A percentile compares a stretch with the other conserved stretches of the same genome.
These are phyloP conservation scores for Pristionchus japonicus DNA, from an alignment of 2,888 invertebrate species.

Conservation along the genomic window DNA sequence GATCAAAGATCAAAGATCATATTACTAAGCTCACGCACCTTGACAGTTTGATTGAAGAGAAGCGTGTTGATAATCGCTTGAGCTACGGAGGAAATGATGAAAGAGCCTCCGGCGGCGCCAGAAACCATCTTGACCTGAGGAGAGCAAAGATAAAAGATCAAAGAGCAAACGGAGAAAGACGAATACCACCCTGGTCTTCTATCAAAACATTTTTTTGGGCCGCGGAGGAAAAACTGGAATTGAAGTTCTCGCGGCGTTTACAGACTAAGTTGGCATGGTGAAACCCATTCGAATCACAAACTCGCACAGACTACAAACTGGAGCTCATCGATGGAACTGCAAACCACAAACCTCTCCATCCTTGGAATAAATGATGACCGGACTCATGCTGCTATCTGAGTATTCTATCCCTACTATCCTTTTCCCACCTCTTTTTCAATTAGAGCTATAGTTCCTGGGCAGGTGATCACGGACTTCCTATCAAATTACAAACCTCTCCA, in stretches of 20 bases:
- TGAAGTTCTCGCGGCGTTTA: neutral
- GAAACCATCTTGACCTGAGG: conserved; percentile 82
- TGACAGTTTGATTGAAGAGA: conserved; percentile 85
- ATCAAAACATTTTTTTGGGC: no score
- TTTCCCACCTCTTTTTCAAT: no score
- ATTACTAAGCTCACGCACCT: conserved; percentile 74
- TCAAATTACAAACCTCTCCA: neutral
- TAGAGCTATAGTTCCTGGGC: no score
- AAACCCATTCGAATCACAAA: neutral
- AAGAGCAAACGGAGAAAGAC: neutral
- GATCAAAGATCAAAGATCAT: conserved; percentile 23
- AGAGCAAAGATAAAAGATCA: neutral
- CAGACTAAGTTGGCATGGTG: neutral
- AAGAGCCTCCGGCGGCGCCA: conserved; percentile 91
- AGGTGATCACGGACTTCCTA: no score
- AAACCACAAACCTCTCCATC: neutral
- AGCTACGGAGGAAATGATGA: conserved; percentile 87
- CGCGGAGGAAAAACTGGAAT: neutral
- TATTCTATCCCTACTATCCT: no score
- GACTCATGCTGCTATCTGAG: no score
- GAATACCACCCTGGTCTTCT: neutral
- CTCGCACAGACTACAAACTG: neutral
- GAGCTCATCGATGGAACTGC: conserved; percentile 5
- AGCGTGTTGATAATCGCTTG: conserved; percentile 82
- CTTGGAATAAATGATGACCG: no score